Percentiles rank a stretch among this genome's conserved stretches.
Conservation (phyloP, 2,888 invertebrate species). For the Gibbula magus region DNA sequence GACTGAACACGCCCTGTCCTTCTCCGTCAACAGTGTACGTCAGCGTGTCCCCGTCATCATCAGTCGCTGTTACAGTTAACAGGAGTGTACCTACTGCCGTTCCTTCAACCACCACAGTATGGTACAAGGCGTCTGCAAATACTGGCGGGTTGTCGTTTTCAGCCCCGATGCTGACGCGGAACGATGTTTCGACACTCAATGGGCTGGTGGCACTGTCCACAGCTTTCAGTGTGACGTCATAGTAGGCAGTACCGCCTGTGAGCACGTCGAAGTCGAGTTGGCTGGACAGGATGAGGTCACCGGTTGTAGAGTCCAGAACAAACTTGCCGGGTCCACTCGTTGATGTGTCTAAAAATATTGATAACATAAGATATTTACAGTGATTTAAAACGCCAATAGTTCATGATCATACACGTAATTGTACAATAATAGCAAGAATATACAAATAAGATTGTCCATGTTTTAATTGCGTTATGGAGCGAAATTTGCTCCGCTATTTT, state of each 20-base stretch:
- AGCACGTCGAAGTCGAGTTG: not conserved
- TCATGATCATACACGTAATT: too few relatives aligned
- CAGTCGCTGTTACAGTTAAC: not conserved
- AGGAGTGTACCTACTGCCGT: not conserved
- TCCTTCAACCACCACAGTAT: not conserved
- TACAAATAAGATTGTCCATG: too few relatives aligned
- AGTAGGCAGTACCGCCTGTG: not conserved
- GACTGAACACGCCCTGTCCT: not conserved
- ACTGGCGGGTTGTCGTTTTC: constrained; percentile 16
- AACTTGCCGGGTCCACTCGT: not conserved
- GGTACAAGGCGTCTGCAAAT: not conserved
- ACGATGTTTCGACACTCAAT: not conserved
- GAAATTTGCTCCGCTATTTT: too few relatives aligned
- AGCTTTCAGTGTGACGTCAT: constrained; percentile 12
- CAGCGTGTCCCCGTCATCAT: not conserved
- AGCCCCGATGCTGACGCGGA: not conserved
- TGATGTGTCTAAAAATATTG: too few relatives aligned
- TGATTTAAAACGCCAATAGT: too few relatives aligned
- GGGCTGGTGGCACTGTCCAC: not conserved
- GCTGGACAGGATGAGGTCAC: not conserved
- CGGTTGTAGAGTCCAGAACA: not conserved
- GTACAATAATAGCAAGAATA: too few relatives aligned
- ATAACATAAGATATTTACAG: too few relatives aligned
- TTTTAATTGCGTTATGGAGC: too few relatives aligned
- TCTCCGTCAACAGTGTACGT: not conserved